phyloP scores from a whole-genome alignment of 1,140 invertebrate species.

The Dryas iulia region DNA sequence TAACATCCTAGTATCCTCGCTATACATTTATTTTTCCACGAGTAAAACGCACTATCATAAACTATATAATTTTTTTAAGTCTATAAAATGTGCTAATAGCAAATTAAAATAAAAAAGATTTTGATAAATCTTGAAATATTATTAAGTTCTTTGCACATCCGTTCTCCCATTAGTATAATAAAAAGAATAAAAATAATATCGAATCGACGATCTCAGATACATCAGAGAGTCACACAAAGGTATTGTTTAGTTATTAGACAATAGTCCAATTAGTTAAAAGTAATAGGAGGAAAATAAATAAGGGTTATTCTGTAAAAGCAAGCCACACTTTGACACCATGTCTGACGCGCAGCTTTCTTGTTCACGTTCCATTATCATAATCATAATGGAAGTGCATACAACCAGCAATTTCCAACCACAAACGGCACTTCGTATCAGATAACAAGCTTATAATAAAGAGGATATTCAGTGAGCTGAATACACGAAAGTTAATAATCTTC shows the following conservation, averaged over 20 bases:
- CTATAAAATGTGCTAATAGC: neutral
- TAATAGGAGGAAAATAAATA: neutral
- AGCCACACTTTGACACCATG: conserved; percentile 48
- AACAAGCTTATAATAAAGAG: conserved; percentile 42
- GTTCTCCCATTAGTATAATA: neutral
- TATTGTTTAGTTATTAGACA: neutral
- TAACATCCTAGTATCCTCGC: conserved; percentile 35
- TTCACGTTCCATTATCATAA: conserved; percentile 54
- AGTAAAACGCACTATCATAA: conserved; percentile 1
- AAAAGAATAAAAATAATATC: neutral
- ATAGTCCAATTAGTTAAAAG: neutral
- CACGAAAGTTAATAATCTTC: conserved; percentile 39
- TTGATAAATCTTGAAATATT: neutral
- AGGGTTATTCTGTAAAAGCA: conserved; percentile 32
- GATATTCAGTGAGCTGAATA: conserved; percentile 35
- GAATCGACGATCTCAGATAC: neutral
- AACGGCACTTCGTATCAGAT: conserved; percentile 51
- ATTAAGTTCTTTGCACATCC: neutral
- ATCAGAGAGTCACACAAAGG: neutral
- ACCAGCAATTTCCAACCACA: conserved; percentile 55
- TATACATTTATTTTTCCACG: conserved; percentile 10
- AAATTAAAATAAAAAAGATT: neutral
- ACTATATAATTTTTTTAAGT: neutral
- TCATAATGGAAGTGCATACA: conserved; percentile 48
- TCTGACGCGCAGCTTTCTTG: conserved; percentile 55